phyloP scores from a whole-genome alignment of 2,888 invertebrate genomes.

The Papilio gigon region DNA sequence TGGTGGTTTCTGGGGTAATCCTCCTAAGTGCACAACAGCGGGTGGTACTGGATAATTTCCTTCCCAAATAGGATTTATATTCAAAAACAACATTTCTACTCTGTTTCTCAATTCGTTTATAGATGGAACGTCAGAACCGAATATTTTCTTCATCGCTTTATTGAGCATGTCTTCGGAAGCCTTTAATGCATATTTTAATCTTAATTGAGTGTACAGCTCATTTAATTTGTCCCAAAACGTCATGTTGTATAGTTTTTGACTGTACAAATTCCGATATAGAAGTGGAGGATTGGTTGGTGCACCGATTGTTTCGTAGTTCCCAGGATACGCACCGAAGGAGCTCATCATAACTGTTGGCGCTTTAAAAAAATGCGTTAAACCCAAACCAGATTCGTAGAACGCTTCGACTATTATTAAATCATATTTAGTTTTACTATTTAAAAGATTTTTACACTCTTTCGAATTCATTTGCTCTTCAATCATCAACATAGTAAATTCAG shows the following conservation, averaged over 20 bases:
- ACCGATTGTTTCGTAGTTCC: neutral
- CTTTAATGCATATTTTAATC: neutral
- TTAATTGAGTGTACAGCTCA: neutral
- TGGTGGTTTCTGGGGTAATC: neutral
- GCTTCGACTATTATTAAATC: conserved; percentile 13
- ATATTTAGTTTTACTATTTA: neutral
- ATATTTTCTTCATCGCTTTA: neutral
- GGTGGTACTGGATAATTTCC: conserved; percentile 1
- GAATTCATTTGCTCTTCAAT: neutral
- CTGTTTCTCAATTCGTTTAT: neutral
- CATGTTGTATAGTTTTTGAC: conserved; percentile 10
- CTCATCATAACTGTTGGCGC: neutral
- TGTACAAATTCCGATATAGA: neutral
- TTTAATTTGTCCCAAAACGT: neutral
- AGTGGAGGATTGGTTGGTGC: conserved; percentile 4
- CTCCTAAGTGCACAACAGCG: neutral
- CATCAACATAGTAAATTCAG: neutral
- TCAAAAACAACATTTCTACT: conserved; percentile 1
- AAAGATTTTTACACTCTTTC: neutral
- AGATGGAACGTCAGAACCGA: conserved; percentile 41
- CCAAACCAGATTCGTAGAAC: neutral
- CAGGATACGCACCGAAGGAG: neutral
- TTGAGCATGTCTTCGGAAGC: neutral
- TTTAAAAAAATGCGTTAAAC: neutral
- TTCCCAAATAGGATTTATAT: conserved; percentile 18